These are phyloP conservation scores for Sus scrofa DNA, from an alignment of 2,113 vertebrate genomes.

Conservation along the genomic window T2T-Sscrofa CM000825.6:60748501-60749000, in stretches of 20 bases:
- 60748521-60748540: not conserved
- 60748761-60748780: not conserved
- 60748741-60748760: not conserved
- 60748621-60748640: not conserved
- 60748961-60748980: not conserved
- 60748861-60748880: not conserved
- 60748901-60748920: not conserved
- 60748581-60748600: not conserved
- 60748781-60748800: rapidly evolving
- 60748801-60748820: rapidly evolving
- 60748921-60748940: not conserved
- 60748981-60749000: not conserved
- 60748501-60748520: not conserved
- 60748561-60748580: rapidly evolving
- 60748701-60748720: rapidly evolving
- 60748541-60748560: not conserved
- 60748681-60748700: not conserved
- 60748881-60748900: not conserved
- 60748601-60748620: not conserved
- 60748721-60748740: not conserved
- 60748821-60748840: not conserved
- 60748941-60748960: not conserved
- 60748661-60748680: not conserved
- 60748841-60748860: not conserved
- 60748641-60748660: not conserved